Evolutionary conservation across 2,797 vertebrate species (phyloP).

Genomic region (Masticophis lateralis): DNA sequence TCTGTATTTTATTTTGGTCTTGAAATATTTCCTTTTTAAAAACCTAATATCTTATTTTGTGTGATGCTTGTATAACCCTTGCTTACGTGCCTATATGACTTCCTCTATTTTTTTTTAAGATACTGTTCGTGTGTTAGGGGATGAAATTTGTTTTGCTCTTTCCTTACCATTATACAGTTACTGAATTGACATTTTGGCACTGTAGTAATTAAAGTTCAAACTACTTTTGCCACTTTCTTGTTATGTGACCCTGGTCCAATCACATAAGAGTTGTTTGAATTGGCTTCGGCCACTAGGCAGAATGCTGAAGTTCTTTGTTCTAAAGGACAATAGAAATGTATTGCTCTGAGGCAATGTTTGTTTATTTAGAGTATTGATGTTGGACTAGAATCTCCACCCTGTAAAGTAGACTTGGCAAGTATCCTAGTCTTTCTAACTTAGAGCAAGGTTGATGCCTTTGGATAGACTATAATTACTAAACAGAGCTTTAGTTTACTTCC

Average conservation of each 20-base stretch:
- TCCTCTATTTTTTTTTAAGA: not conserved
- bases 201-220: constrained; percentile 3
- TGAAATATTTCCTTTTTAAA: not conserved
- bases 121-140: not conserved
- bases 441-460: not conserved
- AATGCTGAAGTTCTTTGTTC: not conserved
- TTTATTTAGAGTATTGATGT: not conserved
- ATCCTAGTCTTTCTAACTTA: not conserved
- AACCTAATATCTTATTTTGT: not conserved
- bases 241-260: not conserved
- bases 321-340: not conserved
- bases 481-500: not conserved
- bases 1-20: not conserved
- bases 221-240: constrained; percentile 11
- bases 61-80: not conserved
- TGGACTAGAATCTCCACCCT: not conserved
- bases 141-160: not conserved
- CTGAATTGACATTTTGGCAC: not conserved
- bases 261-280: not conserved
- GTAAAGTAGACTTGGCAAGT: not conserved
- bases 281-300: not conserved
- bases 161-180: not conserved
- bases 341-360: not conserved
- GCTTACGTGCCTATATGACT: not conserved
- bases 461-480: not conserved